A percentile compares a stretch with the other conserved stretches of the same genome.
These are phyloP conservation scores for human (Homo sapiens) DNA, from an alignment of 2,113 vertebrate species.

Conservation along the genomic window DNA sequence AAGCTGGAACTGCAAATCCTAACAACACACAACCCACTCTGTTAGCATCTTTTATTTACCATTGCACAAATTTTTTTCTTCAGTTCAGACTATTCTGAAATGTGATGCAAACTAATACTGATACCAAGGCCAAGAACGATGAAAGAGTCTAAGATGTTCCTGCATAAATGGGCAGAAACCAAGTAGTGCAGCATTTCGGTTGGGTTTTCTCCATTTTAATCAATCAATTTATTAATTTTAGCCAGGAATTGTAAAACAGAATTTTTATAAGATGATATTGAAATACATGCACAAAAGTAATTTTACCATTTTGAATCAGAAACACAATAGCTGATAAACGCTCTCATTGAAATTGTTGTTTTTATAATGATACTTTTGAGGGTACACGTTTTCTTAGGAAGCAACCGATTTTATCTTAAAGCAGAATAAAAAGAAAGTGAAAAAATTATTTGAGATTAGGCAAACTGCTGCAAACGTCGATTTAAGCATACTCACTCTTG, in stretches of 20 bases:
- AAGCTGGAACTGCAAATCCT: not conserved
- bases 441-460: not conserved
- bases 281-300: not conserved
- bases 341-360: not conserved
- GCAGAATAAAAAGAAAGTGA: not conserved
- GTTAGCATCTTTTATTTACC: not conserved
- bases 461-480: not conserved
- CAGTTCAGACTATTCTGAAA: not conserved
- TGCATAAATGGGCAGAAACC: not conserved
- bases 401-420: not conserved
- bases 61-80: not conserved
- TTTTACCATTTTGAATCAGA: not conserved
- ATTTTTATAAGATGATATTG: slow-evolving; percentile 3
- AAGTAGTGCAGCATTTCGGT: fast-evolving
- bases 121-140: not conserved
- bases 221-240: not conserved
- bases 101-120: too few species aligned
- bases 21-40: not conserved
- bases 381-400: not conserved
- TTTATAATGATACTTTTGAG: not conserved
- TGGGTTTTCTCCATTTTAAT: not conserved
- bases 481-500: not conserved
- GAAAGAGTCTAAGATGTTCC: not conserved
- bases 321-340: not conserved
- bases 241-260: not conserved